phyloP scores from a whole-genome alignment of 2,888 invertebrate genomes.

The Phorcus lineatus region DNA sequence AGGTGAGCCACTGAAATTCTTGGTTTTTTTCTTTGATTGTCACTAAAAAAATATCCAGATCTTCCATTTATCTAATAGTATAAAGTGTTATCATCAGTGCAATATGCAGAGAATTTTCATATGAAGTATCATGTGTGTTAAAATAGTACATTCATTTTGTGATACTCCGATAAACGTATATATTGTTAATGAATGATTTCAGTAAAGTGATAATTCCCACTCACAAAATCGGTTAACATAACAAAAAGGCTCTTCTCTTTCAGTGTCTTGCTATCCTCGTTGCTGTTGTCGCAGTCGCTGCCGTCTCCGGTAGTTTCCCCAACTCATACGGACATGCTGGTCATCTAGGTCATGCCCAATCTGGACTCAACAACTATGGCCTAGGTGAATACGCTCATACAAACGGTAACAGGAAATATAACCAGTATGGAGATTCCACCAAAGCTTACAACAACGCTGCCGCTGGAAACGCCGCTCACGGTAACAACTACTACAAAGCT shows the following conservation, averaged over 20 bases:
- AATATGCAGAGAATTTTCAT: too few species aligned
- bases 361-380: not conserved
- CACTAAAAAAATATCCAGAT: too few species aligned
- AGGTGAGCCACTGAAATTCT: not conserved
- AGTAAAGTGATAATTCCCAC: too few species aligned
- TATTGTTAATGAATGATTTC: too few species aligned
- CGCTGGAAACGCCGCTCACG: not conserved
- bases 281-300: not conserved
- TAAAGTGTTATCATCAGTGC: too few species aligned
- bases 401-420: not conserved
- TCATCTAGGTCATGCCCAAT: not conserved
- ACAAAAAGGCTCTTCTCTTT: not conserved
- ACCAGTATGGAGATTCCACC: not conserved
- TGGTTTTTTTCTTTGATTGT: too few species aligned
- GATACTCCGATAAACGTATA: too few species aligned
- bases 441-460: not conserved
- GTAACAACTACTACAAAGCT: constrained; percentile 3
- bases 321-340: not conserved
- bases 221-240: too few species aligned
- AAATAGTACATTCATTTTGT: too few species aligned
- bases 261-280: not conserved
- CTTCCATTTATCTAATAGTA: too few species aligned
- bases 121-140: too few species aligned
- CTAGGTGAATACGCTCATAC: too few species aligned
- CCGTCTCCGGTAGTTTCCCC: not conserved